Percentiles rank a stretch among this genome's conserved stretches.
Evolutionary conservation across 2,888 invertebrate species (phyloP).

Genomic region (Cryptophagus acutangulus): DNA sequence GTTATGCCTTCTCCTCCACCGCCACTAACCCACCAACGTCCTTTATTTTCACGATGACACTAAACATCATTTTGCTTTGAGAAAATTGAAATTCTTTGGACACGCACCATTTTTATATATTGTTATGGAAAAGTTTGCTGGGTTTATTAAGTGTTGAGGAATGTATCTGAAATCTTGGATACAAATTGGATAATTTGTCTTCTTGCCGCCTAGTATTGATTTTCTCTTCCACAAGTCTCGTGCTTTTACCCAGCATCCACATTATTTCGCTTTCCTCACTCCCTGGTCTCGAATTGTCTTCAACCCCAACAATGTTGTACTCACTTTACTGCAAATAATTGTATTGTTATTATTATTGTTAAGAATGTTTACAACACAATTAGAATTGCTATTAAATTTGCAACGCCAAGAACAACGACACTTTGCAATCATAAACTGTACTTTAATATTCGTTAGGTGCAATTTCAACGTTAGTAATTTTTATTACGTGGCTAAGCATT

Average conservation of each 20-base stretch:
- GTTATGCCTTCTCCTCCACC: constrained; percentile 19
- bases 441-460: no score
- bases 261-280: neutral
- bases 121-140: no score
- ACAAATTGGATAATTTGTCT: constrained; percentile 44
- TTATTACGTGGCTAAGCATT: no score
- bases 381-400: constrained; percentile 5
- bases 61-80: constrained; percentile 1
- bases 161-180: constrained; percentile 39
- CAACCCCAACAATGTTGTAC: constrained; percentile 2
- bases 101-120: no score
- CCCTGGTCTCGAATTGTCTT: neutral
- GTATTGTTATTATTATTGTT: neutral
- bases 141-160: constrained; percentile 40
- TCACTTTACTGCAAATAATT: neutral
- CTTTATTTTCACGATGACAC: neutral
- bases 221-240: constrained; percentile 15
- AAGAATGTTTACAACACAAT: constrained; percentile 6
- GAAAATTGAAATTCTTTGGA: constrained; percentile 27
- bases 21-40: neutral
- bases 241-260: neutral
- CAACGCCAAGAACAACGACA: no score
- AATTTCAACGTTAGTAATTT: no score
- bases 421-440: no score
- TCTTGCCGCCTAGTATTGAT: constrained; percentile 28